phyloP scores from a whole-genome alignment of 2,113 vertebrate species.

The Archocentrus centrarchus region DNA sequence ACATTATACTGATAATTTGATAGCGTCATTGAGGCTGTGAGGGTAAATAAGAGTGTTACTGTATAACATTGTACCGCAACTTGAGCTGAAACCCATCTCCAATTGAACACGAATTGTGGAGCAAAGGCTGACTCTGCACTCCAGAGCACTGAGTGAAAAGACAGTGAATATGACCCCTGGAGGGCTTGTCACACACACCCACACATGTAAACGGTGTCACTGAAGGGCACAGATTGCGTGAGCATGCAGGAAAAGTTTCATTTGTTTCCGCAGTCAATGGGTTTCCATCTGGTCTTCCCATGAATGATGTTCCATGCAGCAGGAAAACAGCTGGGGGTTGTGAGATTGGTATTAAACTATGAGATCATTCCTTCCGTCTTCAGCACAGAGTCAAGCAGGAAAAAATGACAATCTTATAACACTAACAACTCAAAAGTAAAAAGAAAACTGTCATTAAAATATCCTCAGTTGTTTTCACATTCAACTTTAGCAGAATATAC shows the following conservation, averaged over 20 bases:
- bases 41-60: neutral
- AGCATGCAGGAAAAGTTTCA: slow-evolving; percentile 50
- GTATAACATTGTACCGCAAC: neutral
- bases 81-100: neutral
- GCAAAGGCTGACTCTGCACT: slow-evolving; percentile 26
- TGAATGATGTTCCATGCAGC: slow-evolving; percentile 49
- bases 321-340: slow-evolving; percentile 57
- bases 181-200: neutral
- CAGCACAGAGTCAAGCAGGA: neutral
- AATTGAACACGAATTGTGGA: slow-evolving; percentile 21
- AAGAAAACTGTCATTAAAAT: neutral
- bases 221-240: slow-evolving; percentile 36
- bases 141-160: slow-evolving; percentile 11
- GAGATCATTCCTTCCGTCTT: slow-evolving; percentile 41
- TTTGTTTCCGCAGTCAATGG: slow-evolving; percentile 40
- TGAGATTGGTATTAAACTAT: slow-evolving; percentile 44
- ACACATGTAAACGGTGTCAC: slow-evolving; percentile 20
- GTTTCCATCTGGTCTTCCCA: slow-evolving; percentile 67
- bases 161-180: neutral
- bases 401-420: neutral
- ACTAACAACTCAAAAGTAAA: neutral
- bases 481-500: neutral
- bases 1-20: neutral
- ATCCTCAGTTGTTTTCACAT: neutral
- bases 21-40: neutral